Evolutionary conservation across 1,140 invertebrate species (phyloP), one percentile per base, ranked within the genome.

Genomic region (Drosophila malerkotliana): DNA sequence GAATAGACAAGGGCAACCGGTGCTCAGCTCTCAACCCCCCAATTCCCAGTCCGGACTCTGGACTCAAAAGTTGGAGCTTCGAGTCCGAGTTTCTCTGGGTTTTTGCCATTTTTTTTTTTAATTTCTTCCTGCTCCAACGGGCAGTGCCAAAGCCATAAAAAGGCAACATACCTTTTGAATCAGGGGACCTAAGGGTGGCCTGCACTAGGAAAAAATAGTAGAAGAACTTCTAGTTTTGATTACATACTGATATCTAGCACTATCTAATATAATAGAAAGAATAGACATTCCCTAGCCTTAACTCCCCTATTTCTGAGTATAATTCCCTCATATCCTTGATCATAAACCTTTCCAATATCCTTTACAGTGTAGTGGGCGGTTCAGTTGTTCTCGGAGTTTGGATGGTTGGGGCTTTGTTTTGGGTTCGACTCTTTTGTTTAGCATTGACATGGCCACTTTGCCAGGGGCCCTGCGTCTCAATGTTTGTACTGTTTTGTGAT

Each of bases 381-480:
- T 39, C 73, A 49, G n/a, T 34, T 49, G 21, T 14, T 32, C 32
- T 39, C 28, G 15, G 14, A 18, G 18, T 32, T 52, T 24, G 21
- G 37, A 54, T 15, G 24, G 52, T 41, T 49, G 37, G 53, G 45
- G 57, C 49, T 45, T 28, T 54, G 60, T 24, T 74, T 59, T 37
- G 67, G 58, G 59, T 37, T 61, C 61, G 67, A 67, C 52, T 76
- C 87, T 90, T 90, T 90, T 90, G 87, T 90, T 90, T 80, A 74
- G 76, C 87, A 87, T 87, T 90, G 85, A 90, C 87, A 90, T 90
- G 87, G 87, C 81, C 87, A 90, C 87, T 90, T 87, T 79, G 87
- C 87, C 81, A 71, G 69, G 64, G 77, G 87, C 72, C 64, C 77
- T 83, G 79, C 69, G 78, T 89, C 64, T 64, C 75, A 71, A 82